These are phyloP conservation scores for Tarsius wallacei DNA, from an alignment of 2,797 vertebrate species.

Conservation along the genomic window DNA sequence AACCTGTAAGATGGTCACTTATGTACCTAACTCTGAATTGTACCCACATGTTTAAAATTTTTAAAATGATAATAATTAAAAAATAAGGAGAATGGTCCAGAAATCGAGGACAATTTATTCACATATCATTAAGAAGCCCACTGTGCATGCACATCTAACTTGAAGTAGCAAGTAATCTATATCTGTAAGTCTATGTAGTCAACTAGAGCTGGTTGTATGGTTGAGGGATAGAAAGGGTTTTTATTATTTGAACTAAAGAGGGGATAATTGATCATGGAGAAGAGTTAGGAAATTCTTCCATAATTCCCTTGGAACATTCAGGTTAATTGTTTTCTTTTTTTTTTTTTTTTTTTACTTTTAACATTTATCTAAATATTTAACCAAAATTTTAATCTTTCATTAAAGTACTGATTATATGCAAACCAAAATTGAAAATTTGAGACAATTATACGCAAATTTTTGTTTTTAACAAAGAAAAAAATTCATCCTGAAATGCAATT, in stretches of 20 bases:
- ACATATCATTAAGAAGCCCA: not conserved
- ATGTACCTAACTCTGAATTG: no score
- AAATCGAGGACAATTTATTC: not conserved
- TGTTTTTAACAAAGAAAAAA: not conserved
- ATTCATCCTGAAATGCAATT: not conserved
- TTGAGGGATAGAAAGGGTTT: not conserved
- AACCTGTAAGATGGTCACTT: no score
- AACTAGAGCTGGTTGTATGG: not conserved
- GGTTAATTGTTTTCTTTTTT: not conserved
- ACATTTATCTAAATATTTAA: not conserved
- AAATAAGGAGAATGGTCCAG: not conserved
- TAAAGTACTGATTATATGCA: conserved; percentile 8
- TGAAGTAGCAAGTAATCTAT: not conserved
- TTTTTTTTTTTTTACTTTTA: not conserved
- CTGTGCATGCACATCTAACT: not conserved
- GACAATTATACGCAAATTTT: not conserved
- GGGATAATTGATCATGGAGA: not conserved
- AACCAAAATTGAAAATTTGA: conserved; percentile 24
- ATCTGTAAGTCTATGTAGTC: not conserved
- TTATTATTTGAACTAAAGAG: not conserved
- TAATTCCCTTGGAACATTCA: not conserved
- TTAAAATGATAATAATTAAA: no score
- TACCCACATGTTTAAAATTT: no score
- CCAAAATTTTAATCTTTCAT: not conserved
- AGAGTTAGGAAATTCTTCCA: not conserved